Evolutionary conservation across 2,888 invertebrate species (phyloP), one percentile per base, ranked within the genome.

Genomic region (Malacosoma neustria): DNA sequence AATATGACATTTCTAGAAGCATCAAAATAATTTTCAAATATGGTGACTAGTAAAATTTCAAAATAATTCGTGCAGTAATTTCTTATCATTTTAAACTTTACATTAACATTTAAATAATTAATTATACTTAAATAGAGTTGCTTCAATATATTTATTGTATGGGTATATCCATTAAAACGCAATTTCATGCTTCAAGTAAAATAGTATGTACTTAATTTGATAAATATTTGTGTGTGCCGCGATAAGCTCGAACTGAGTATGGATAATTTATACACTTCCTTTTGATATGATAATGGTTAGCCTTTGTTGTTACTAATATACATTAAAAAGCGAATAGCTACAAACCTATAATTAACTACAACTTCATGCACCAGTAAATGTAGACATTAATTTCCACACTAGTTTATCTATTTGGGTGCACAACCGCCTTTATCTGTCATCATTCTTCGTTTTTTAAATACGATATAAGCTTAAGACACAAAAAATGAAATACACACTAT

Each of bases 361-460:
- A 75, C 84, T 85, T 85, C 85, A 85, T 85, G 86, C 86, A 82
- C 84, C 81, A 84, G 84, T 85, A 81, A 85, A 85, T 85, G 79
- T 80, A 82, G 80, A 82, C 86, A 85, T 85, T 86, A 84, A 85
- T 86, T 85, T 85, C 80, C 80, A 84, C 84, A 82, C 84, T 81
- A 84, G 73, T 84, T 81, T 85, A 84, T 84, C 84, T 82, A 81
- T 84, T 84, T 84, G 84, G 84, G 82, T 75, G 70, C 77, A 72
- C 82, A 79, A 70, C 71, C 77, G 82, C 80, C 77, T 85, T 85
- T 85, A 85, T 85, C 84, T 82, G 81, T 85, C 81, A 84, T 84
- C 80, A 71, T 81, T 79, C 66, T 65, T 29, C 9, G 30, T 11
- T 13, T 33, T 9, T 13, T 13, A 30, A 31, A 14, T 14, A 12